phyloP scores from a whole-genome alignment of 2,797 vertebrate genomes.

The Lacerta bilineata region DNA sequence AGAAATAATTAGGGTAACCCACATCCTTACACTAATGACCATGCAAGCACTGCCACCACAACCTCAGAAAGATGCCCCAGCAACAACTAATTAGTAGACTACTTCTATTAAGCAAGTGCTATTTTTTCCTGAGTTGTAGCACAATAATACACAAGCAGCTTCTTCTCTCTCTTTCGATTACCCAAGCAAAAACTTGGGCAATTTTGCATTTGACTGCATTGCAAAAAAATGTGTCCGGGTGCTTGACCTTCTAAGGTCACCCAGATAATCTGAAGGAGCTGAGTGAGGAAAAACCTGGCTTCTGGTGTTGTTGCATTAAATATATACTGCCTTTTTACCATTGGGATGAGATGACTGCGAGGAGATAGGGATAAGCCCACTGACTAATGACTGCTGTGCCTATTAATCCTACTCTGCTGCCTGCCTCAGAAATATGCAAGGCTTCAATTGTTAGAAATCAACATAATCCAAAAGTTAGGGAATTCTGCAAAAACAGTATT shows the following conservation, averaged over 20 bases:
- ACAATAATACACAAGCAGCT: background rate
- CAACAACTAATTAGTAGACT: slow-evolving; percentile 41
- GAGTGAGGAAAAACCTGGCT: background rate
- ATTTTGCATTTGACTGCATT: background rate
- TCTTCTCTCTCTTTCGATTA: slow-evolving; percentile 3
- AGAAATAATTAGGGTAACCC: background rate
- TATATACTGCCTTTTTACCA: background rate
- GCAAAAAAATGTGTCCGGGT: slow-evolving; percentile 4
- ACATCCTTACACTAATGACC: background rate
- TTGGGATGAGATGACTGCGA: background rate
- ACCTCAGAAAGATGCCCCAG: slow-evolving; percentile 22
- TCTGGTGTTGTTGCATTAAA: background rate
- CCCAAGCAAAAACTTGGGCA: background rate
- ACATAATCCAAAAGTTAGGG: background rate
- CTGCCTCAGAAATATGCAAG: background rate
- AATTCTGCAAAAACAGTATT: background rate
- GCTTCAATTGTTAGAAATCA: background rate
- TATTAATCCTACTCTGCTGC: background rate
- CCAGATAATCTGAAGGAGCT: slow-evolving; percentile 12
- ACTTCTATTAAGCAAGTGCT: background rate
- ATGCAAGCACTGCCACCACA: background rate
- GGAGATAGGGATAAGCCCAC: background rate
- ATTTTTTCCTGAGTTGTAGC: background rate
- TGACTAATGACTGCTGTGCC: background rate
- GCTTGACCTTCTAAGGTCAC: slow-evolving; percentile 26